Conservation (phyloP, 2,888 invertebrate species). For the Serripes groenlandicus region DNA sequence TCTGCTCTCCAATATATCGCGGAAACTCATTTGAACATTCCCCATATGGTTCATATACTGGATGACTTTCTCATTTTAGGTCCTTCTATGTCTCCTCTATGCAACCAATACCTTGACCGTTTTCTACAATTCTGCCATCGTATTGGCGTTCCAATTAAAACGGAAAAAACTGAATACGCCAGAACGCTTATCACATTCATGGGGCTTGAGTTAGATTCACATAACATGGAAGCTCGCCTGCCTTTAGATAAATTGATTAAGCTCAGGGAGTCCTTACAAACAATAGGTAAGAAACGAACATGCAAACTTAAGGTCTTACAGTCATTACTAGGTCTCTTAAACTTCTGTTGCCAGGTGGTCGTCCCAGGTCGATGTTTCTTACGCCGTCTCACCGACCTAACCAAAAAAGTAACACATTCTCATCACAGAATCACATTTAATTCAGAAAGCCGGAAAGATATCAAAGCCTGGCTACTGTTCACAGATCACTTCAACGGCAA, state of each 20-base stretch:
- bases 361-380: constrained; percentile 37
- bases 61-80: constrained; percentile 53
- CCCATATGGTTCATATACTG: constrained; percentile 37
- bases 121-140: constrained; percentile 24
- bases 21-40: background rate
- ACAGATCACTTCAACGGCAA: constrained; percentile 45
- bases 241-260: constrained; percentile 34
- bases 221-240: constrained; percentile 37
- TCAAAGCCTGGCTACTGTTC: constrained; percentile 39
- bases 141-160: constrained; percentile 44
- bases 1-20: constrained; percentile 35
- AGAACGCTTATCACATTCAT: constrained; percentile 25
- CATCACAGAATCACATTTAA: constrained; percentile 35
- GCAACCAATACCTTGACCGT: constrained; percentile 2
- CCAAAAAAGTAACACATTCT: constrained; percentile 4
- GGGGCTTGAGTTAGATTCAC: constrained; percentile 52
- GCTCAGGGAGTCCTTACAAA: background rate
- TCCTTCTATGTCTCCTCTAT: background rate
- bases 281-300: background rate
- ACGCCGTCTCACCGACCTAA: constrained; percentile 37
- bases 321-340: constrained; percentile 38
- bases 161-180: constrained; percentile 33
- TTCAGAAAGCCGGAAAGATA: constrained; percentile 20
- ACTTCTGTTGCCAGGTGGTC: constrained; percentile 49
- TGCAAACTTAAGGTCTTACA: constrained; percentile 34